phyloP scores from a whole-genome alignment of 2,797 vertebrate species.

The Huso huso region DNA sequence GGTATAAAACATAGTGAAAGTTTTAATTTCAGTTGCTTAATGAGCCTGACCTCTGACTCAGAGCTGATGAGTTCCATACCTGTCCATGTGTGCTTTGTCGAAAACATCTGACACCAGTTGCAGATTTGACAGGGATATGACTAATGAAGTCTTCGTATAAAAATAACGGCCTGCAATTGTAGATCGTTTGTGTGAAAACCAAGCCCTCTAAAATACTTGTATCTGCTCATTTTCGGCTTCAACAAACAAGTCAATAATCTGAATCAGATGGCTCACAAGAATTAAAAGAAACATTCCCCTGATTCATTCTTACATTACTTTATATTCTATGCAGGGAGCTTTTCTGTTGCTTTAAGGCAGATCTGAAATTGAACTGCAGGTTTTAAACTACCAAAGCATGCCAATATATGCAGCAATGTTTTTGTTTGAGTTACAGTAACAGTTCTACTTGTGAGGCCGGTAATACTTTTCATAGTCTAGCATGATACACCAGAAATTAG shows the following conservation, averaged over 20 bases:
- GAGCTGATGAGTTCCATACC: constrained; percentile 97
- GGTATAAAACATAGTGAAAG: constrained; percentile 89
- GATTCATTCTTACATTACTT: constrained; percentile 64
- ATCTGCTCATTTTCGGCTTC: constrained; percentile 70
- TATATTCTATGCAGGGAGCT: constrained; percentile 44
- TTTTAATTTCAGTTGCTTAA: constrained; percentile 97
- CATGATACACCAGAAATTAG: background rate
- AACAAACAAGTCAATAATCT: constrained; percentile 67
- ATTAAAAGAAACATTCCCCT: constrained; percentile 55
- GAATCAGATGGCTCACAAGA: constrained; percentile 66
- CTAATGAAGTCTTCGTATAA: constrained; percentile 92
- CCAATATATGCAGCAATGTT: constrained; percentile 61
- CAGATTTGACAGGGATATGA: constrained; percentile 88
- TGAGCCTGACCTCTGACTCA: constrained; percentile 92
- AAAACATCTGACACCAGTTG: constrained; percentile 78
- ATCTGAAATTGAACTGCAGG: constrained; percentile 59
- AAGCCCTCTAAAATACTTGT: constrained; percentile 71
- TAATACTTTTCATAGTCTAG: constrained; percentile 43
- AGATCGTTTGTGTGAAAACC: constrained; percentile 69
- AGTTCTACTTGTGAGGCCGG: constrained; percentile 65
- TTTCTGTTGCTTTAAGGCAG: constrained; percentile 59
- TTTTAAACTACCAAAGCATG: no score
- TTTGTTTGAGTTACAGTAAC: constrained; percentile 61
- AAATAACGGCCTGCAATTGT: constrained; percentile 88
- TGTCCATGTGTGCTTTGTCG: constrained; percentile 77